Evolutionary conservation across 1,140 invertebrate genomes (phyloP).

Genomic region (Spodoptera frugiperda): DNA sequence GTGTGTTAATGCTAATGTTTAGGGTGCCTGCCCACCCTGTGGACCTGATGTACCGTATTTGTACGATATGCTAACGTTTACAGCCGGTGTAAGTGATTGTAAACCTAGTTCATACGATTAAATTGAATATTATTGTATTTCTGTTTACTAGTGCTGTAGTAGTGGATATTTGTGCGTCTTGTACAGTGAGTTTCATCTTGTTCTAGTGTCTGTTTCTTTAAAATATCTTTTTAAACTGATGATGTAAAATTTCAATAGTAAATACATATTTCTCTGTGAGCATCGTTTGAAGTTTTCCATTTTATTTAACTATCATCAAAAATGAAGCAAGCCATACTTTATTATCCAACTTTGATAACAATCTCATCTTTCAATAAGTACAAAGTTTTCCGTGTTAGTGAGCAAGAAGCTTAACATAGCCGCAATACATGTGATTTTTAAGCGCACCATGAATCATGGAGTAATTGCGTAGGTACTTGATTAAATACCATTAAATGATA

Average conservation of each 20-base stretch:
- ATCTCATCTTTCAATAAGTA: no score
- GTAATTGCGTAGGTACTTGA: conserved; percentile 24
- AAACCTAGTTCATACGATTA: conserved; percentile 13
- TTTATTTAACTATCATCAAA: no score
- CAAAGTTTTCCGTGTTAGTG: neutral
- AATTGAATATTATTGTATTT: neutral
- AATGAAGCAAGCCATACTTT: no score
- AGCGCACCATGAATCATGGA: conserved; percentile 35
- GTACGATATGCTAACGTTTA: conserved; percentile 10
- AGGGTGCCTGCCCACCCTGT: conserved; percentile 4
- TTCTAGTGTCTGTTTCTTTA: no score
- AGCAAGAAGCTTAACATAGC: neutral
- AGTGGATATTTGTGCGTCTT: no score
- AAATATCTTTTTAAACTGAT: no score
- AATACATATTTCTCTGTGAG: no score
- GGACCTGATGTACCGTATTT: neutral
- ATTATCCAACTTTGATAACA: no score
- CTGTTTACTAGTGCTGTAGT: neutral
- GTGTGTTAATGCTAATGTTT: conserved; percentile 24
- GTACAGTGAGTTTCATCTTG: no score
- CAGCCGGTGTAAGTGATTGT: conserved; percentile 6
- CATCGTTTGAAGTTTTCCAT: no score
- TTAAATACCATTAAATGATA: conserved; percentile 3
- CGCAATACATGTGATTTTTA: conserved; percentile 40
- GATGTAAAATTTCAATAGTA: no score